Base-by-base conservation (phyloP, 2,797 vertebrate genomes). In the Gymnothorax javanicus region DNA sequence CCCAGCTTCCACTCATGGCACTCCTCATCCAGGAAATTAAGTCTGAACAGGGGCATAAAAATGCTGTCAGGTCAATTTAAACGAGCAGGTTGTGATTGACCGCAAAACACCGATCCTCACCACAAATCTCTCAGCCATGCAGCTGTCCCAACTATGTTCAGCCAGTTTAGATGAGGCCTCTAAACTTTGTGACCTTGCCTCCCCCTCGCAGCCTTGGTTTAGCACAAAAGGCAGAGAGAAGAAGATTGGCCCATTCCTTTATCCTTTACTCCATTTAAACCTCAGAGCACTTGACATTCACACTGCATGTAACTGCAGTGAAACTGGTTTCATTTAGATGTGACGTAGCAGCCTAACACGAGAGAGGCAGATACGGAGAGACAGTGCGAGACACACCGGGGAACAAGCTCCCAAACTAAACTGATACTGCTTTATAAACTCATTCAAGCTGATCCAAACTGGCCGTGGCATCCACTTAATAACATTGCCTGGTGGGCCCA, bases 391-490 rank as follows among this genome's bases (percentile, higher is more conserved):
- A 85, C 11, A 59, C 25, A 13, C 82, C 59, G 56, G 23, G 56
- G 81, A 13, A 82, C 69, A 77, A 88, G 69, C 82, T 84, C 57
- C 5, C 67, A 87, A 87, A 88, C 13, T 7, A 73, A 71, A 90
- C 77, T 59, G 43, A 85, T 87, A 88, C 69, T 60, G 25, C 87
- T 90, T 90, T 89, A 93, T 93, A 91, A 93, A 92, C 88, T 93
- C 90, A 88, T 91, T 90, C 91, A 87, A 85, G 50, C 90, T 94
- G 94, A 95, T 92, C 92, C 90, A 94, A 95, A 96, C 90, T 90
- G 89, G 89, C 90, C 91, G 91, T 92, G 94, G 91, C 93, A 91
- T 90, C 89, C 89, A 59, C 89, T 92, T 94, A 94, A 93, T 95
- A 95, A 93, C 88, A 92, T 88, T 92, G 89, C 88, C 77, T 64